Evolutionary conservation across 2,888 invertebrate species (phyloP).

Genomic region (Miltochrista miniata): DNA sequence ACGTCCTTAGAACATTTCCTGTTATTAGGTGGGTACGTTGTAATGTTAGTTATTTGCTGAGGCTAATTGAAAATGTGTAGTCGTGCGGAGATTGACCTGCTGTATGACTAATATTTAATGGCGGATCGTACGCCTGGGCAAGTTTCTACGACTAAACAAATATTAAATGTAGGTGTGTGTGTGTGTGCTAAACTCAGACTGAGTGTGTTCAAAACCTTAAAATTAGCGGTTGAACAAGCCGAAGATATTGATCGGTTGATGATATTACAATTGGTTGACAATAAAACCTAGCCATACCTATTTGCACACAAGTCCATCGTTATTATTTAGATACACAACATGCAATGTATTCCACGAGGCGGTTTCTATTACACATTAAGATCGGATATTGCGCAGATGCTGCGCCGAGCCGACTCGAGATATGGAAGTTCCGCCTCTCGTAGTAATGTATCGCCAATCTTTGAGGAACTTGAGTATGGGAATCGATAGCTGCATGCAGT

Average conservation of each 20-base stretch:
- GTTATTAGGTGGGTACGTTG: background rate
- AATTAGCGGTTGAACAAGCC: background rate
- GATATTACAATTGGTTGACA: no score
- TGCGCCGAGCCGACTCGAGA: background rate
- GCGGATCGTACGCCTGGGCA: background rate
- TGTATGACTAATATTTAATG: constrained; percentile 2
- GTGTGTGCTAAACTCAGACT: no score
- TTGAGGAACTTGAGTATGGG: background rate
- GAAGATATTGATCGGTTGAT: no score
- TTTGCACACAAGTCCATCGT: background rate
- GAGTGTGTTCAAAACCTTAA: background rate
- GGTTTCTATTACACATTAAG: background rate
- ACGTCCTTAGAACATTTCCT: constrained; percentile 10
- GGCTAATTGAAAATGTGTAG: constrained; percentile 3
- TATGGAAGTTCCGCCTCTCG: background rate
- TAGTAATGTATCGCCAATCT: background rate
- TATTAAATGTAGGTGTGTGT: background rate
- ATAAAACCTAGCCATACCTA: no score
- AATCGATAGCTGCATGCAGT: no score
- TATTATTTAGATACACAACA: background rate
- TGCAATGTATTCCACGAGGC: background rate
- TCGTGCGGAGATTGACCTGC: constrained; percentile 5
- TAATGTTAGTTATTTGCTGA: constrained; percentile 5
- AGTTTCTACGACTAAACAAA: background rate
- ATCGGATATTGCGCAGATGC: background rate